Base-by-base conservation (phyloP, 1,140 invertebrate species). In the Latrodectus geometricus region DNA sequence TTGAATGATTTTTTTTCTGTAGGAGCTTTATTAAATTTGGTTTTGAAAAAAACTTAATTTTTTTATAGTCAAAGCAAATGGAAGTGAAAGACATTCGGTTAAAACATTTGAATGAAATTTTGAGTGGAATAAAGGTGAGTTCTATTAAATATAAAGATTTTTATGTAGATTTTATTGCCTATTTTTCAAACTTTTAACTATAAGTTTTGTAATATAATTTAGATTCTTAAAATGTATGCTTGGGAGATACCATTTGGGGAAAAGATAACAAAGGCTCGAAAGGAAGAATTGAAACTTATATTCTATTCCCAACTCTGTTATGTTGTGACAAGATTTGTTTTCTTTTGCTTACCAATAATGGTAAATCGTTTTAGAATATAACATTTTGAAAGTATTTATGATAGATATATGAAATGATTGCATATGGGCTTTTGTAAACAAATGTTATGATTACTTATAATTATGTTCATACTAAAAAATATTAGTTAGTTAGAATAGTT, bases 101-200 rank as follows among this genome's bases (percentile, higher is more conserved):
- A 0, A 98, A 98, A 90, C 91, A 98, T 35, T 97, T 98, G 95
- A 98, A 97, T 90, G 97, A 99, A 93, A 95, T 98, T 83, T 93
- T 99, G n/a, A 96, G 95, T 90, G 97, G 97, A 72, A 98, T 99
- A 80, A 98, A 21, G 14, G 21, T 20, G 48, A 23, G 35, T 12
- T 17, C 17, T 4, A 35, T 49, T 17, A 4, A 54, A 20, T 52
- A 50, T 9, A 3, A 50, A 83, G 11, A 4, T 61, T 17, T 61
- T 8, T 35, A 35, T 35, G 8, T 61, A 61, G 17, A 14, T 61
- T 61, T 4, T 61, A 2, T 61, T 11, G 11, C 8, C 8, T 61
- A 61, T 61, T 61, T 11, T 8, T 17, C 17, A 14, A 61, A 61
- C 11, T 61, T 61, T 14, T 61, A 14, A 61, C 54, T 11, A 3